Base-by-base conservation (phyloP, 2,888 invertebrate genomes). In the Meandrusa payeni region DNA sequence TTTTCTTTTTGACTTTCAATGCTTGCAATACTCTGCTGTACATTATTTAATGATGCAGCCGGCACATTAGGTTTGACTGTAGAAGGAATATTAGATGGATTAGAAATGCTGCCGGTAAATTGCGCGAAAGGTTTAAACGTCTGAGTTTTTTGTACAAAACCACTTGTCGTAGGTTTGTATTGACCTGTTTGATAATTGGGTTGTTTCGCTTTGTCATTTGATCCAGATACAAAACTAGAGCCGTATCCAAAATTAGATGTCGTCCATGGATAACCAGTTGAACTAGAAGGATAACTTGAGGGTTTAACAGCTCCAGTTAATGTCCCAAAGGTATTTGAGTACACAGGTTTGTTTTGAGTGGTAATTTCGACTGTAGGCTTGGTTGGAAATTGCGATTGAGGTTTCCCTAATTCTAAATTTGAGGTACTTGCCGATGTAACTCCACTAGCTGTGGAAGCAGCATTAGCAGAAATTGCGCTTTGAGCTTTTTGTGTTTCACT, bases 251-350 rank as follows among this genome's bases (percentile, higher is more conserved):
- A 15, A 27, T 26, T 41, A 17, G 29, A 10, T 12, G 20, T 7
- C 1, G 32, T 27, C 2, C 19, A 24, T 5, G 24, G 26, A 26
- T 23, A 27, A 22, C 10, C n/a, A 10, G 24, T 32, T 1, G 29
- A 12, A 7, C 6, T n/a, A n/a, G n/a, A 5, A 4, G 22, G 10
- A 27, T 27, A 27, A 1, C 20, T 33, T 10, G 15, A 9, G 4
- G 41, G 33, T 22, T 27, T 41, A 1, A 26, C 33, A n/a, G 20
- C 27, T 10, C 27, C 38, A 9, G 36, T 36, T 28, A 26, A 26
- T 10, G 38, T 37, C 10, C 33, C 43, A 32, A 32, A 44, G 27
- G 27, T 15, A 33, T 20, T 38, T 11, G 27, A 33, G 3, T 22
- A 28, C 1, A 5, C n/a, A 24, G 38, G 38, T 32, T 38, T 38